These are phyloP conservation scores for Melanerpes formicivorus DNA, from an alignment of 2,113 vertebrate genomes.

Conservation along the genomic window DNA sequence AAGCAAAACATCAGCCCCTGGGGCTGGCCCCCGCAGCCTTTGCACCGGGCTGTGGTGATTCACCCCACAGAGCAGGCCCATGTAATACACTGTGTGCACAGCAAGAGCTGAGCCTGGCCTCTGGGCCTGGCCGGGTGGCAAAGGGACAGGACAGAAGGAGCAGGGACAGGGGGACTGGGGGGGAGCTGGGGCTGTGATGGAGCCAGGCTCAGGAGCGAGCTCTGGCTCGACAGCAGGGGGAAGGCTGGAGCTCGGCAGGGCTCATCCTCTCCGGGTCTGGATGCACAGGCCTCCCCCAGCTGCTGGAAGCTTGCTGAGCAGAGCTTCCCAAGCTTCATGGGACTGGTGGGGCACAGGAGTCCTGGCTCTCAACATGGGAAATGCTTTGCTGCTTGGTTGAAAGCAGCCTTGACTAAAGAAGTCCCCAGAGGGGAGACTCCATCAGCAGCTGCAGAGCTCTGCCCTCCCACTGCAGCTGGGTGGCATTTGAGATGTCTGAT, in stretches of 20 bases:
- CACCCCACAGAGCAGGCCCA: neutral
- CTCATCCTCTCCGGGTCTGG: neutral
- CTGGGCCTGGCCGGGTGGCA: neutral
- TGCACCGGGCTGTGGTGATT: neutral
- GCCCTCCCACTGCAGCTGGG: neutral
- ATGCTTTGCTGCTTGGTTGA: neutral
- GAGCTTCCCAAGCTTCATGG: neutral
- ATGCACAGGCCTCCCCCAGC: slow-evolving; percentile 17
- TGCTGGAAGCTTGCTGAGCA: neutral
- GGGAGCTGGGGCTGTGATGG: neutral
- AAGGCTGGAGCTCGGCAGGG: neutral
- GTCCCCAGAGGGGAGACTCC: neutral
- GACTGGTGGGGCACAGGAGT: neutral
- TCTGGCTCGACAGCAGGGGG: neutral
- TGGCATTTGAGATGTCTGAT: neutral
- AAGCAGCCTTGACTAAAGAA: fast-evolving
- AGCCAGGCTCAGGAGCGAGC: neutral
- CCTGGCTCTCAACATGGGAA: neutral
- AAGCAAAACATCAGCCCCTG: neutral
- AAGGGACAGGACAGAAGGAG: neutral
- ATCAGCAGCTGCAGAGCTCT: fast-evolving
- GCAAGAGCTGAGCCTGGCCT: neutral
- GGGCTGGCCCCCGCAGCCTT: neutral
- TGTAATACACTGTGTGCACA: neutral
- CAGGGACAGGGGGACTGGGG: neutral